Conservation (phyloP, 2,888 invertebrate species). For the Colletes collaris region DNA sequence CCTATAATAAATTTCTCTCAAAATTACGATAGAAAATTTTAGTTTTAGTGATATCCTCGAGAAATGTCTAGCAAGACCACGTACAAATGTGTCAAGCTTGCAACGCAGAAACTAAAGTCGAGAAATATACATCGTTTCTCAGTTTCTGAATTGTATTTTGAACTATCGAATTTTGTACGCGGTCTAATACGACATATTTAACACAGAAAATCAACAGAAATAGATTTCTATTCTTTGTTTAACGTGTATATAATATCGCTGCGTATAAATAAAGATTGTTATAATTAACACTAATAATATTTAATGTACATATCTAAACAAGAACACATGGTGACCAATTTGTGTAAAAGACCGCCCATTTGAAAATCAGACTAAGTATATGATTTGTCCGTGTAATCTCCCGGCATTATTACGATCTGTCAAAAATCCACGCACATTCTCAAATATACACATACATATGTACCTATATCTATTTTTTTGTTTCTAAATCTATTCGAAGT, state of each 20-base stretch:
- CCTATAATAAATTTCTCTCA: background rate
- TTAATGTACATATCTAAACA: slow-evolving; percentile 5
- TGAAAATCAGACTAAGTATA: slow-evolving; percentile 1
- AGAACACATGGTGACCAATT: background rate
- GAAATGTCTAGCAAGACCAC: background rate
- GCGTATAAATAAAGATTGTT: slow-evolving; percentile 2
- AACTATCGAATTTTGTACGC: no score
- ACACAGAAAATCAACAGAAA: slow-evolving; percentile 14
- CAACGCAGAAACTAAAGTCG: no score
- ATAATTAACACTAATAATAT: background rate
- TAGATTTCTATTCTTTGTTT: slow-evolving; percentile 2
- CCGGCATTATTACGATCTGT: slow-evolving; percentile 14
- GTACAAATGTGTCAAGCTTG: no score
- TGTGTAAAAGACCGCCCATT: background rate
- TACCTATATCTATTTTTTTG: background rate
- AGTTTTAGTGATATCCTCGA: background rate
- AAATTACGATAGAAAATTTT: background rate
- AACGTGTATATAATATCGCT: slow-evolving; percentile 3
- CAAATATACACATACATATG: background rate
- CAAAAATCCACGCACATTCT: slow-evolving; percentile 13
- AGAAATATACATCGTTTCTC: no score
- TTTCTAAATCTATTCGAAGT: slow-evolving; percentile 14
- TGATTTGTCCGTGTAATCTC: background rate
- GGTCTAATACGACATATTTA: no score
- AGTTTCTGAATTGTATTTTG: no score